phyloP scores from a whole-genome alignment of 2,797 vertebrate genomes.

The Phoebastria nigripes region DNA sequence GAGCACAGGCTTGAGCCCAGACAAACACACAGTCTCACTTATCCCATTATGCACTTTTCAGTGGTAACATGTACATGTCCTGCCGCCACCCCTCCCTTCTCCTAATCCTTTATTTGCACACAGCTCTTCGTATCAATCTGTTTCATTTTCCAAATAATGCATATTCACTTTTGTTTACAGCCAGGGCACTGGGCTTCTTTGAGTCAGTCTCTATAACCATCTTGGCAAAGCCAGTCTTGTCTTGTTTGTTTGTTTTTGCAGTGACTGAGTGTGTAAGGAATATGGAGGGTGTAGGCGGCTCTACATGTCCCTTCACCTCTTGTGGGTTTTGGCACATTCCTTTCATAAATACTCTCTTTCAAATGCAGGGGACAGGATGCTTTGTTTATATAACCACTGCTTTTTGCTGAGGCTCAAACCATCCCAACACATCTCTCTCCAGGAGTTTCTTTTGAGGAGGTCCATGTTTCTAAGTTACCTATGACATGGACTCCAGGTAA shows the following conservation, averaged over 20 bases:
- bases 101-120: not conserved
- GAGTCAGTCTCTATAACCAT: not conserved
- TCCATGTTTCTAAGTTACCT: not conserved
- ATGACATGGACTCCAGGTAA: not conserved
- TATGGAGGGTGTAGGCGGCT: conserved; percentile 10
- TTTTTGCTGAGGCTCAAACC: not conserved
- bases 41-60: not conserved
- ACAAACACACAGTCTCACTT: not conserved
- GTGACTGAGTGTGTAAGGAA: conserved; percentile 20
- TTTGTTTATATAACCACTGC: not conserved
- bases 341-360: not conserved
- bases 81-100: not conserved
- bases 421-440: not conserved
- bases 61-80: not conserved
- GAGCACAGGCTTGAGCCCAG: not conserved
- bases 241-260: conserved; percentile 56
- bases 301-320: conserved; percentile 48
- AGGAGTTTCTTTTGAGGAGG: not conserved
- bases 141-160: not conserved
- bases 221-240: conserved; percentile 8
- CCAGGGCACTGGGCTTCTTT: not conserved
- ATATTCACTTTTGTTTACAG: not conserved
- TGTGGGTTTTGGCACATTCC: conserved; percentile 1
- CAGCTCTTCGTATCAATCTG: not conserved
- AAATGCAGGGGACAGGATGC: not conserved